Conservation (phyloP, 2,797 vertebrate species). For the Myiotriccus ornatus region DNA sequence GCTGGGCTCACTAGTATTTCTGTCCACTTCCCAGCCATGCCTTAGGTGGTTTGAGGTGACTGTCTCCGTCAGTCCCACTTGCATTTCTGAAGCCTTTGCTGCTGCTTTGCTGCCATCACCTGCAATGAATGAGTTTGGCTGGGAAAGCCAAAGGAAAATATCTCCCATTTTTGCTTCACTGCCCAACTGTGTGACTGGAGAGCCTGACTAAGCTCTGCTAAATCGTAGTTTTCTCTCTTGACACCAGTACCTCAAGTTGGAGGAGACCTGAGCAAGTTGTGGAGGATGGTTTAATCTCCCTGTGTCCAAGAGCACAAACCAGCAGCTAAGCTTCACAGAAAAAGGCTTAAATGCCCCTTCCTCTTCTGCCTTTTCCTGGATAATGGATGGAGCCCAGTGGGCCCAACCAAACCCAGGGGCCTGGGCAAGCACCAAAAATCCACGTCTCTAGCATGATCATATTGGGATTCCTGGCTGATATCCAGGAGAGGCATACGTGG, state of each 20-base stretch:
- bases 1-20: not conserved
- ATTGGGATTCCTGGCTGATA: not conserved
- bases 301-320: not conserved
- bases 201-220: not conserved
- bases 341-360: not conserved
- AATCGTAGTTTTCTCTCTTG: not conserved
- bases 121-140: not conserved
- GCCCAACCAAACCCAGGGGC: not conserved
- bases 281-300: not conserved
- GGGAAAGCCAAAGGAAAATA: not conserved
- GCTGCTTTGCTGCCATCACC: not conserved
- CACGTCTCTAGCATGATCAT: not conserved
- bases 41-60: not conserved
- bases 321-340: not conserved
- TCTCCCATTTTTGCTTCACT: not conserved
- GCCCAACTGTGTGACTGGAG: not conserved
- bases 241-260: not conserved
- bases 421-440: not conserved
- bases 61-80: not conserved
- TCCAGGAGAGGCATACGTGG: not conserved
- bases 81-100: not conserved
- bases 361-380: not conserved
- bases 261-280: not conserved
- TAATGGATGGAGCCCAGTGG: not conserved
- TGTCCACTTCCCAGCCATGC: not conserved